Base-by-base conservation (phyloP, 2,888 invertebrate genomes). In the Leptopterna dolabrata region DNA sequence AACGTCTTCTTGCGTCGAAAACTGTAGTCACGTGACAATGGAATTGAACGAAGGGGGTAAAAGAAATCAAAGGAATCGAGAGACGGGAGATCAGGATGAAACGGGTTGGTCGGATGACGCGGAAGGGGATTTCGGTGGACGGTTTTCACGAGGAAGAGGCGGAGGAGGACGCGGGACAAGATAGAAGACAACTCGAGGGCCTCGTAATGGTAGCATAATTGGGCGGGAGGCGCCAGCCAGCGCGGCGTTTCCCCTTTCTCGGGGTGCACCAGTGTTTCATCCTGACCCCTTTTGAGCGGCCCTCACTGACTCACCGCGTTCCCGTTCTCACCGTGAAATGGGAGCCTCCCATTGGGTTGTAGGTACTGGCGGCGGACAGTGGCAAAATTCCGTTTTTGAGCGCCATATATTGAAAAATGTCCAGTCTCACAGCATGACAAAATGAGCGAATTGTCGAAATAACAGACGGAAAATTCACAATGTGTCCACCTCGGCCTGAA, bases 161-260 rank as follows among this genome's bases (percentile, higher is more conserved):
- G n/a, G 24, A 24, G 43, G 19, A 76, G 1, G 43, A 11, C 19
- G 11, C 9, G 9, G n/a, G 76, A 76, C 73, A 27, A 27, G 73
- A 73, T 73, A 13, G 45, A 16, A 76, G n/a, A 30, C 16, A 30
- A 9, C 36, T 4, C 9, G 76, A 55, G 29, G 27, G 63, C 14
- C 80, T 71, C n/a, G 73, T 84, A 84, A 84, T 84, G 71, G 84
- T 24, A 19, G 84, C 71, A 73, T 84, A 84, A 84, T 84, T 84
- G 84, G 84, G 71, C 43, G 71, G 45, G 43, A 84, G 84, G 84
- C 84, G 84, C 84, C 84, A 84, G 84, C 84, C 82, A 83, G 82
- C 82, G 82, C 70, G 82, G 82, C 70, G 70, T 71, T 82, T 13
- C 36, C 47, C 29, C 19, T 2, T n/a, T n/a, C 9, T 3, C n/a